Base-by-base conservation (phyloP, 2,888 invertebrate genomes). In the Chalcis sispes region DNA sequence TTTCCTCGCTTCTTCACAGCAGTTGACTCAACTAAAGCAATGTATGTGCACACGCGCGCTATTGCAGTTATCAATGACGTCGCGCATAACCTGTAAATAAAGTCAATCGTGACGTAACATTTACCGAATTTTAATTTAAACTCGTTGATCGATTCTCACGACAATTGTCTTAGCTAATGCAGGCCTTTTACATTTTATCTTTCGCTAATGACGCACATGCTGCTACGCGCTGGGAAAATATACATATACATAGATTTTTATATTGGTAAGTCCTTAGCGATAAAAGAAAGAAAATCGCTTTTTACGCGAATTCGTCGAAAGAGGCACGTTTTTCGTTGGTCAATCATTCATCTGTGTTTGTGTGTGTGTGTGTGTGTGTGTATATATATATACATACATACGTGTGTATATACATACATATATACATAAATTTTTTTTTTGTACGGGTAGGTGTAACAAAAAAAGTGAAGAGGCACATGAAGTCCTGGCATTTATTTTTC, bases 321-420 rank as follows among this genome's bases (percentile, higher is more conserved):
- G 50, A 75, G 75, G 75, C 70, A 75, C 70, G 40, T 27, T 65
- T 75, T n/a, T n/a, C n/a, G 46, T 69, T 69, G 50, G 46, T n/a
- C n/a, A n/a, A n/a, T 67, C 52, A 7, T 58, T 61, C 32, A 40
- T 32, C 29, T 18, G 8, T 7, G 29, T 13, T 10, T n/a, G 29
- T 23, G 40, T 52, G 40, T 71, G 36, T 10, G 50, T 36, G 40
- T 52, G 20, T 67, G 27, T n/a, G n/a, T n/a, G n/a, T n/a, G n/a
- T n/a, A n/a, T n/a, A n/a, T n/a, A n/a, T n/a, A n/a, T n/a, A n/a
- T n/a, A n/a, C n/a, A n/a, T n/a, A n/a, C n/a, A n/a, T n/a, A n/a
- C n/a, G n/a, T n/a, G n/a, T n/a, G n/a, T n/a, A n/a, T n/a, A n/a
- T n/a, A n/a, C n/a, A n/a, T n/a, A n/a, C n/a, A n/a, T n/a, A n/a